Evolutionary conservation across 2,888 invertebrate species (phyloP), one percentile per base, ranked within the genome.

Genomic region (Tiphia femorata): DNA sequence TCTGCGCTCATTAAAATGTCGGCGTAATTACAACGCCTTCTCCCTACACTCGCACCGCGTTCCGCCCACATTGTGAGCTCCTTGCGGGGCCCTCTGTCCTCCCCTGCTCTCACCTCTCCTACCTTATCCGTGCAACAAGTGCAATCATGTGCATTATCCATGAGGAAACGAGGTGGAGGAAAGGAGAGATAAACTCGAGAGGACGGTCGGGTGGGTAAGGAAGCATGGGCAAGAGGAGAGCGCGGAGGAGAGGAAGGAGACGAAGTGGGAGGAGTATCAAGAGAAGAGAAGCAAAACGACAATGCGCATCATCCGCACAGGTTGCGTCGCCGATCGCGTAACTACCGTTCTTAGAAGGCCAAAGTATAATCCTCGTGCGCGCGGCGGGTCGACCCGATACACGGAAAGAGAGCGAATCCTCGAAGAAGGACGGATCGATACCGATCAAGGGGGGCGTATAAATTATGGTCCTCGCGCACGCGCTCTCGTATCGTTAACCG

Each of bases 401-500:
- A n/a, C n/a, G n/a, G n/a, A n/a, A n/a, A 33, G 12, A 14, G 33
- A 14, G 33, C 4, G 14, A 33, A 33, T 33, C 14, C 12, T 30
- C 30, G 30, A 3, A n/a, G 30, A 8, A 3, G n/a, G 30, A 5
- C 30, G 30, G 10, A 30, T 30, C 33, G 33, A 33, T 33, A 14
- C n/a, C 6, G 14, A 33, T 33, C 33, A 4, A n/a, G 33, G n/a
- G n/a, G 3, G 25, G 12, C 33, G 14, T n/a, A 14, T 33, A n/a
- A 14, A 33, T 42, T 25, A 42, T 16, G 17, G 14, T 42, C 23
- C 2, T 20, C 7, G n/a, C 10, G 12, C 14, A 37, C n/a, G 14
- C n/a, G 23, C 4, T 8, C 10, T 14, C 8, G 8, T 33, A 14
- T 41, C 52, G 42, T 57, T 52, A 48, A 47, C 51, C 41, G 46